phyloP scores from a whole-genome alignment of 2,888 invertebrate species.

The Patella ulyssiponensis region DNA sequence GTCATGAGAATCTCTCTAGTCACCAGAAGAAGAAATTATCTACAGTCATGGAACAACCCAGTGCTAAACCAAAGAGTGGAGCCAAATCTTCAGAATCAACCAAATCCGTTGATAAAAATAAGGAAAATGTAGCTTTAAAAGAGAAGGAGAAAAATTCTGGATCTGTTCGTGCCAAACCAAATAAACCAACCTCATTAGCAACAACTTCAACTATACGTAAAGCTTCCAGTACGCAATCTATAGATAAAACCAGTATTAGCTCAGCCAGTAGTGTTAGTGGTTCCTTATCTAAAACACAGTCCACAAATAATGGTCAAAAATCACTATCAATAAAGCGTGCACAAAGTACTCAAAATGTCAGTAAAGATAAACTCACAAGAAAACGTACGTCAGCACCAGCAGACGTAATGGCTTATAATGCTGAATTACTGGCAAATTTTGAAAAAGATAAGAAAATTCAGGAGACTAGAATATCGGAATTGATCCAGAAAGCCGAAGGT shows the following conservation, averaged over 20 bases:
- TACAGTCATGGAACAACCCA: conserved; percentile 35
- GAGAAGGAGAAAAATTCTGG: conserved; percentile 51
- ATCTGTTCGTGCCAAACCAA: conserved; percentile 55
- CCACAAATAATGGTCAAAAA: conserved; percentile 36
- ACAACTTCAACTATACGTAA: conserved; percentile 57
- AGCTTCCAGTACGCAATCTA: conserved; percentile 68
- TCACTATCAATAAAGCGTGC: conserved; percentile 65
- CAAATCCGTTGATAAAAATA: conserved; percentile 50
- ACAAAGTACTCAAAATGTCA: conserved; percentile 70
- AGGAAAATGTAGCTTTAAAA: conserved; percentile 56
- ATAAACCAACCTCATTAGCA: conserved; percentile 39
- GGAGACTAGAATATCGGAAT: conserved; percentile 72
- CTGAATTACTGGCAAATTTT: conserved; percentile 71
- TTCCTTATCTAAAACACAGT: conserved; percentile 24
- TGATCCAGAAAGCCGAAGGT: conserved; percentile 71
- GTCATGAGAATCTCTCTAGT: conserved; percentile 67
- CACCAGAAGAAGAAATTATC: conserved; percentile 57
- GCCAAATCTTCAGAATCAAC: neutral
- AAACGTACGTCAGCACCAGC: conserved; percentile 66
- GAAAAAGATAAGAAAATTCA: conserved; percentile 71
- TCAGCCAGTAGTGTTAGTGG: conserved; percentile 22
- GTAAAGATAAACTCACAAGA: conserved; percentile 57
- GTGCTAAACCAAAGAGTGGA: neutral
- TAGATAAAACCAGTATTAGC: conserved; percentile 55
- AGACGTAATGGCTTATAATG: conserved; percentile 71